Percentiles rank a stretch among this genome's conserved stretches.
These are phyloP conservation scores for Campaea margaritaria DNA, from an alignment of 2,888 invertebrate genomes.

Conservation along the genomic window DNA sequence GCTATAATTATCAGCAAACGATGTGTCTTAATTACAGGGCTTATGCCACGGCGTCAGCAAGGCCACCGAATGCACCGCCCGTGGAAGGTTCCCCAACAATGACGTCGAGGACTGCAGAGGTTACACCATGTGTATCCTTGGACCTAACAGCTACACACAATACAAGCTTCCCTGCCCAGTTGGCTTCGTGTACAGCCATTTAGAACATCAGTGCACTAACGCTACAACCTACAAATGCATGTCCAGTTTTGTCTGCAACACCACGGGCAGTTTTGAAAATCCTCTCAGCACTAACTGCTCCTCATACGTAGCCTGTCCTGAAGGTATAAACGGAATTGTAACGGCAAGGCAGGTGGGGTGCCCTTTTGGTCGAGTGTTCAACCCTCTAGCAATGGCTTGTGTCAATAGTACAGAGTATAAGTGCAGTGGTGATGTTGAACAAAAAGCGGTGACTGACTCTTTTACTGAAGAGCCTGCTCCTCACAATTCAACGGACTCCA, in stretches of 20 bases:
- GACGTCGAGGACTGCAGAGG: constrained; percentile 64
- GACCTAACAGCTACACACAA: constrained; percentile 57
- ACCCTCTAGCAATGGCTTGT: constrained; percentile 50
- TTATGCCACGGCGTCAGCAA: constrained; percentile 54
- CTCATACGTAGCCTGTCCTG: constrained; percentile 64
- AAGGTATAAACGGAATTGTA: constrained; percentile 57
- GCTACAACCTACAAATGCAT: constrained; percentile 66
- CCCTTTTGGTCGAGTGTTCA: constrained; percentile 56
- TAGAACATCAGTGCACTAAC: constrained; percentile 70
- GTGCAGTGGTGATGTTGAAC: constrained; percentile 44
- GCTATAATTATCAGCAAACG: constrained; percentile 25
- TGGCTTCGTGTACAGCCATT: constrained; percentile 67
- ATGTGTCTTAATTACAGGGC: constrained; percentile 60
- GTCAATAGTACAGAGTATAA: constrained; percentile 53
- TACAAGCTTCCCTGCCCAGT: constrained; percentile 70
- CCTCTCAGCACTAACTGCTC: constrained; percentile 52
- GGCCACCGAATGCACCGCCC: constrained; percentile 57
- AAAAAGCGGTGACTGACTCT: constrained; percentile 14
- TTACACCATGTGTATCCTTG: constrained; percentile 69
- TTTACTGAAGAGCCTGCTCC: constrained; percentile 5
- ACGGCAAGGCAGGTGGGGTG: constrained; percentile 66
- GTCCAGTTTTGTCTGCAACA: constrained; percentile 59
- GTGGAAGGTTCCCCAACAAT: constrained; percentile 71
- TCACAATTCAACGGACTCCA: constrained; percentile 8
- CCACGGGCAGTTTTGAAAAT: constrained; percentile 55